Percentiles rank a stretch among this genome's conserved stretches.
Evolutionary conservation across 2,888 invertebrate genomes (phyloP).

Genomic region (Pristionchus arcanus): DNA sequence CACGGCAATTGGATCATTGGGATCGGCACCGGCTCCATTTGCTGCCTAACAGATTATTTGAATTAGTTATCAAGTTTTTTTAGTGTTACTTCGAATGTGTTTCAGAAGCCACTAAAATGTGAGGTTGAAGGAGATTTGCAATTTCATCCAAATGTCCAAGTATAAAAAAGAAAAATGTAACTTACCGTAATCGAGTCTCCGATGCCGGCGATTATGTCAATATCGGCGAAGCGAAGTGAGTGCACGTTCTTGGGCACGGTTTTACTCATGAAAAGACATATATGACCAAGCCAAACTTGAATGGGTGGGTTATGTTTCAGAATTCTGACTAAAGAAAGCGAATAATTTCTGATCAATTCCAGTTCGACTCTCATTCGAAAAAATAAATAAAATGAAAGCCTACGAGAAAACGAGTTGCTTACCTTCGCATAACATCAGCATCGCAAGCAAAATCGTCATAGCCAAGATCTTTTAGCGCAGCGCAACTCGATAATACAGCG

Average conservation of each 20-base stretch:
- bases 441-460: not conserved
- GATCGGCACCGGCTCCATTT: slow-evolving; percentile 72
- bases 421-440: not conserved
- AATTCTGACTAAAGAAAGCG: too few species aligned
- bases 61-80: not conserved
- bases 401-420: not conserved
- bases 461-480: not conserved
- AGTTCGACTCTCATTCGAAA: not conserved
- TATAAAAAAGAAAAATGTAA: not conserved
- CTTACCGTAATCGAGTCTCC: slow-evolving; percentile 19
- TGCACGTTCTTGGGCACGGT: not conserved
- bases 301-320: too few species aligned
- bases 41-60: slow-evolving; percentile 61
- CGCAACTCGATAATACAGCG: not conserved
- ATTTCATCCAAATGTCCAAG: not conserved
- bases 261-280: not conserved
- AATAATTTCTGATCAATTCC: not conserved
- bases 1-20: slow-evolving; percentile 68
- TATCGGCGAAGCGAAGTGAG: slow-evolving; percentile 26
- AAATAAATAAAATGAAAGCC: not conserved
- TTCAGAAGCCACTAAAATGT: not conserved
- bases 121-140: not conserved
- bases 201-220: slow-evolving; percentile 18
- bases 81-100: not conserved
- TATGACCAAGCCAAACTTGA: not conserved